Evolutionary conservation across 2,888 invertebrate genomes (phyloP).

Genomic region (Agriopis marginaria): DNA sequence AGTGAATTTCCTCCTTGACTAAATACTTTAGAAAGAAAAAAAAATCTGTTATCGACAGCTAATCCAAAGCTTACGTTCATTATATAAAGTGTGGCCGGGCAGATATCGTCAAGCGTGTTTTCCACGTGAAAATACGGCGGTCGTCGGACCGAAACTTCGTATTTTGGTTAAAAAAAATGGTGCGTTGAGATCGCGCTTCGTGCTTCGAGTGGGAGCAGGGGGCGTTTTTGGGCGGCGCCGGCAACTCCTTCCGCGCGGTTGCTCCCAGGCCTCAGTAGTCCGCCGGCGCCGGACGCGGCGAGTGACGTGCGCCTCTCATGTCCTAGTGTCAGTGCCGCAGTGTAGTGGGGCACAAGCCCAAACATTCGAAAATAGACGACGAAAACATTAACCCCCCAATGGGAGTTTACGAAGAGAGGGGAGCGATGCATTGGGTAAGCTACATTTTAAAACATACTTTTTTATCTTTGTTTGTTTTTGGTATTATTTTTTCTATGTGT

Average conservation of each 20-base stretch:
- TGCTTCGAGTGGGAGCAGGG: slow-evolving; percentile 38
- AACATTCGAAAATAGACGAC: slow-evolving; percentile 83
- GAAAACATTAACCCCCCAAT: slow-evolving; percentile 90
- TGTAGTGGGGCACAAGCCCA: slow-evolving; percentile 83
- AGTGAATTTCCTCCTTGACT: no score
- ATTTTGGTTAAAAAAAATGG: slow-evolving; percentile 50
- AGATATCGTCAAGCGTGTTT: slow-evolving; percentile 27
- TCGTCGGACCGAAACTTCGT: slow-evolving; percentile 53
- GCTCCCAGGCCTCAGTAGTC: slow-evolving; percentile 60
- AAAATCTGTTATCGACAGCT: background rate
- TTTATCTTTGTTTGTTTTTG: slow-evolving; percentile 12
- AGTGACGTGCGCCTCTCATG: slow-evolving; percentile 70
- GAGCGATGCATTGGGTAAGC: slow-evolving; percentile 97
- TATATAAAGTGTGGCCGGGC: slow-evolving; percentile 18
- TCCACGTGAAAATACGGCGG: slow-evolving; percentile 39
- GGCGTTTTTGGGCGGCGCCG: slow-evolving; percentile 56
- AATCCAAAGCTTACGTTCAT: background rate
- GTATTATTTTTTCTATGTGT: background rate
- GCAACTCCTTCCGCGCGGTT: slow-evolving; percentile 43
- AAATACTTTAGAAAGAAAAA: background rate
- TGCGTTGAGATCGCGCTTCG: slow-evolving; percentile 53
- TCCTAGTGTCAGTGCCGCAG: slow-evolving; percentile 74
- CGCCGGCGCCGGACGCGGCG: slow-evolving; percentile 75
- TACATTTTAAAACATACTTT: slow-evolving; percentile 9
- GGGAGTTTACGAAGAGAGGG: slow-evolving; percentile 96